A percentile compares a stretch with the other conserved stretches of the same genome.
These are phyloP conservation scores for Plestiodon gilberti DNA, from an alignment of 2,113 vertebrate genomes.

Conservation along the genomic window DNA sequence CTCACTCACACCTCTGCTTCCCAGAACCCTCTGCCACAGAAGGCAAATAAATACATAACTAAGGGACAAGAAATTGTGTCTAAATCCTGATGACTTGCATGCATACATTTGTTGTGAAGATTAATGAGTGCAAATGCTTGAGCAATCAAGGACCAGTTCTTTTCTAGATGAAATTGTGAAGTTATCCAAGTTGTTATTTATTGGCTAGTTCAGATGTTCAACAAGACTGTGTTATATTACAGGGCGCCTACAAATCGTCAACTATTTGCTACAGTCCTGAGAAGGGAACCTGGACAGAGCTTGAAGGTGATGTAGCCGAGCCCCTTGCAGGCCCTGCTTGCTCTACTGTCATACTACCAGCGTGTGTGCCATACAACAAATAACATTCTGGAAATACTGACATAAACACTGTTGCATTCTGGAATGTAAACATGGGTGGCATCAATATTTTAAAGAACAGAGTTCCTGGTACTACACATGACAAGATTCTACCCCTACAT, in stretches of 20 bases:
- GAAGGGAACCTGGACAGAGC: conserved; percentile 96
- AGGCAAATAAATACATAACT: too few species aligned
- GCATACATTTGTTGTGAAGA: not conserved
- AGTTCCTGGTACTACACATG: conserved; percentile 59
- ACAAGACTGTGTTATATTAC: conserved; percentile 58
- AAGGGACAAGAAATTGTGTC: not conserved
- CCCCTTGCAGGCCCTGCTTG: conserved; percentile 95
- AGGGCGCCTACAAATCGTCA: conserved; percentile 99
- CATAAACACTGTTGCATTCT: conserved; percentile 54
- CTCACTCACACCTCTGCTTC: not conserved
- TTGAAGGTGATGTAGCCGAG: conserved; percentile 97
- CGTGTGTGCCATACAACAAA: conserved; percentile 97
- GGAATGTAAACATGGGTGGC: conserved; percentile 71
- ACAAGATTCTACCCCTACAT: conserved; percentile 58
- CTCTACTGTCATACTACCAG: conserved; percentile 92
- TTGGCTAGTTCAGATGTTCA: not conserved
- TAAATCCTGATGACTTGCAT: not conserved
- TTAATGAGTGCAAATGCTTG: not conserved
- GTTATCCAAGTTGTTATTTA: not conserved
- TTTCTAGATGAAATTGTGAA: not conserved
- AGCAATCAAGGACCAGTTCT: not conserved
- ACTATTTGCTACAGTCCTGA: conserved; percentile 99
- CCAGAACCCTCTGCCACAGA: not conserved
- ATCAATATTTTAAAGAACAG: conserved; percentile 56
- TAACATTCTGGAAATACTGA: conserved; percentile 67